phyloP scores from a whole-genome alignment of 2,797 vertebrate species.

The Xenentodon cancila region DNA sequence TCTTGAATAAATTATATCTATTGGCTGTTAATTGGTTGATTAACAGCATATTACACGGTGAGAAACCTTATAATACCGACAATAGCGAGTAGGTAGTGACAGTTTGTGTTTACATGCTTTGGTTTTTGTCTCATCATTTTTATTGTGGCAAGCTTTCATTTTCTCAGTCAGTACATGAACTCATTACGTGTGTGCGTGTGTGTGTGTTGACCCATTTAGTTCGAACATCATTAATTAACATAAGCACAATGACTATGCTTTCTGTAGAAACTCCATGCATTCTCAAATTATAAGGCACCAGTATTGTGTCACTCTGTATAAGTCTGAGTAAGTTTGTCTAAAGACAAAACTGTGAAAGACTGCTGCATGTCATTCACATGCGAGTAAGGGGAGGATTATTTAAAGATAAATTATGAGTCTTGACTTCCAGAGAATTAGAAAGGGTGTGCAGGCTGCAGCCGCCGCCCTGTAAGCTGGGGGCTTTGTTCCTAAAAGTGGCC shows the following conservation, averaged over 20 bases:
- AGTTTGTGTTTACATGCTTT: too few relatives aligned
- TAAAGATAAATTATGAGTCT: too few relatives aligned
- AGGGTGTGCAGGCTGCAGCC: too few relatives aligned
- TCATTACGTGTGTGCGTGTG: constrained; percentile 1
- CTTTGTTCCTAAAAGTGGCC: constrained; percentile 5
- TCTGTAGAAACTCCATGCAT: constrained; percentile 2
- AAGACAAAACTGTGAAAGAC: background rate
- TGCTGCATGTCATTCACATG: background rate
- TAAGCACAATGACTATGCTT: constrained; percentile 19
- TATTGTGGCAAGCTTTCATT: constrained; percentile 28
- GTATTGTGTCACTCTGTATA: background rate
- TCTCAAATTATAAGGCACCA: constrained; percentile 1
- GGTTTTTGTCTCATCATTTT: background rate
- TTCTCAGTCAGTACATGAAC: constrained; percentile 6
- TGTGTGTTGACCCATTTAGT: constrained; percentile 45
- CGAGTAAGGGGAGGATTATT: too few relatives aligned
- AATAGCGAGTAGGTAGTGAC: too few relatives aligned
- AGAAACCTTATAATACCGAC: too few relatives aligned
- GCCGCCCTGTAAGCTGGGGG: too few relatives aligned
- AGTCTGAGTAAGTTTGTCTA: background rate
- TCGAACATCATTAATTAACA: constrained; percentile 38
- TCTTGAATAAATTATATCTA: too few relatives aligned
- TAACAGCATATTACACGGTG: too few relatives aligned
- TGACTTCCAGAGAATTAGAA: too few relatives aligned
- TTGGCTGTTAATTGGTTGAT: too few relatives aligned